Evolutionary conservation across 2,888 invertebrate genomes (phyloP).

Genomic region (Leucoma salicis): DNA sequence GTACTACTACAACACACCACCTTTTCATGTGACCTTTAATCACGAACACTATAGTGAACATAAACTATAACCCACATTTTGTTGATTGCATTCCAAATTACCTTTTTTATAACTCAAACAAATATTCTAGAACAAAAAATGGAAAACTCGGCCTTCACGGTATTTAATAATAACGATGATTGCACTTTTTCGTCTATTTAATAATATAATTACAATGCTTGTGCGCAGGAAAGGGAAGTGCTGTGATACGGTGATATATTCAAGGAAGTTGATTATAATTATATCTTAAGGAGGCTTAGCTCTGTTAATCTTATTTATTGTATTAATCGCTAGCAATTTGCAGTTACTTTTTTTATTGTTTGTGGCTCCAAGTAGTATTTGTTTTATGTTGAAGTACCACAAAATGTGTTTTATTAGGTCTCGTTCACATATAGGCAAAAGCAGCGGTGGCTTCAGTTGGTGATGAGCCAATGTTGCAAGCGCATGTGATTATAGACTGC

Average conservation of each 20-base stretch:
- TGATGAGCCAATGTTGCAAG: too few species aligned
- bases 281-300: constrained; percentile 24
- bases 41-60: background rate
- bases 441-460: too few species aligned
- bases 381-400: too few species aligned
- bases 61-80: constrained; percentile 21
- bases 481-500: too few species aligned
- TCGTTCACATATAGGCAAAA: too few species aligned
- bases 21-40: too few species aligned
- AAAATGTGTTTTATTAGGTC: too few species aligned
- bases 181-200: constrained; percentile 43
- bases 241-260: constrained; percentile 47
- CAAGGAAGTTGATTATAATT: constrained; percentile 54
- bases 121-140: constrained; percentile 28
- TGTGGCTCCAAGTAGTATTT: too few species aligned
- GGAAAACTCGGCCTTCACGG: constrained; percentile 54
- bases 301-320: constrained; percentile 23
- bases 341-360: too few species aligned
- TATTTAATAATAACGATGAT: constrained; percentile 36
- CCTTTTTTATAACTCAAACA: constrained; percentile 20
- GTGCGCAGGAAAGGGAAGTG: constrained; percentile 69
- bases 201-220: constrained; percentile 45
- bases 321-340: background rate
- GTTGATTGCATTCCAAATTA: constrained; percentile 20
- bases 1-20: too few species aligned